Conservation (phyloP, 2,797 vertebrate genomes). For the Halcyon badia region DNA sequence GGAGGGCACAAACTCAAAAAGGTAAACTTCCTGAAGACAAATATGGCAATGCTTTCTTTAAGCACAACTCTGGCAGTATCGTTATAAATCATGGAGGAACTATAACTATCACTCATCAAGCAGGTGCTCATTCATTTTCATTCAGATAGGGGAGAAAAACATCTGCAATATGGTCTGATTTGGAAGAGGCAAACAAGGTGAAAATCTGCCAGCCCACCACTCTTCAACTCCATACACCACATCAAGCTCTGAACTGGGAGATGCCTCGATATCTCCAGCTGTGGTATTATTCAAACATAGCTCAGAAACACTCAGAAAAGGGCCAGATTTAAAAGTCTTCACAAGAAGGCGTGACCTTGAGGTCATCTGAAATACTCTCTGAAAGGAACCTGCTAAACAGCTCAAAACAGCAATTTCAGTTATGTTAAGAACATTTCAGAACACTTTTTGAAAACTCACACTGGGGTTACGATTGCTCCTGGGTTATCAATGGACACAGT, state of each 20-base stretch:
- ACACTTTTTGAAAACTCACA: constrained; percentile 80
- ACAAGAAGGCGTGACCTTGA: not conserved
- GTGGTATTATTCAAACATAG: not conserved
- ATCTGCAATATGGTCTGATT: not conserved
- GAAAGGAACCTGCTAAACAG: not conserved
- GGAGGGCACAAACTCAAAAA: not conserved
- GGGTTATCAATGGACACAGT: constrained; percentile 97
- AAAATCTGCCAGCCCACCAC: not conserved
- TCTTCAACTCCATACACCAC: not conserved
- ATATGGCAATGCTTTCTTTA: not conserved
- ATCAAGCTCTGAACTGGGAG: not conserved
- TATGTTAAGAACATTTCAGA: not conserved
- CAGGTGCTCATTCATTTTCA: not conserved
- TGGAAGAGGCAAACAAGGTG: not conserved
- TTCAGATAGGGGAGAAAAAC: not conserved
- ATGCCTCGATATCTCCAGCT: not conserved
- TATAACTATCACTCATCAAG: not conserved
- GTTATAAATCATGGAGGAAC: not conserved
- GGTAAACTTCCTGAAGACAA: not conserved
- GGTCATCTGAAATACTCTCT: not conserved
- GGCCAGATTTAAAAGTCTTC: not conserved
- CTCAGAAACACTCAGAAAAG: not conserved
- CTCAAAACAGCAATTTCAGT: not conserved
- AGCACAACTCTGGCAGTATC: not conserved
- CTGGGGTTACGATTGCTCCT: constrained; percentile 80